phyloP scores from a whole-genome alignment of 2,113 vertebrate species.

The Crotalus viridis region DNA sequence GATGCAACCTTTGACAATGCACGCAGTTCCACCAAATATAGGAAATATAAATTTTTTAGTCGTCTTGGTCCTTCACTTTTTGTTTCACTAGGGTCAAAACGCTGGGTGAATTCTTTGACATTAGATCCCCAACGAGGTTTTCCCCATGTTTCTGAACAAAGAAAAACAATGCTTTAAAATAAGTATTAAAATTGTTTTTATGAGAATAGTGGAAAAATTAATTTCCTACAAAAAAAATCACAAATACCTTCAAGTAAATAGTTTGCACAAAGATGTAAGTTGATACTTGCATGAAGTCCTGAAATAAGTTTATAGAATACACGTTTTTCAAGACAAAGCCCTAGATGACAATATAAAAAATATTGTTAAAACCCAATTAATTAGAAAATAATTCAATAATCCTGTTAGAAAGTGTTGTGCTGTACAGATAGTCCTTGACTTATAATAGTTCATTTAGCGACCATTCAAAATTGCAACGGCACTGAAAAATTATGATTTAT shows the following conservation, averaged over 20 bases:
- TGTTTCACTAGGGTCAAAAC: conserved; percentile 86
- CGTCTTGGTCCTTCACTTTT: conserved; percentile 92
- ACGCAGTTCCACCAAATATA: conserved; percentile 93
- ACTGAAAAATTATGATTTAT: background rate
- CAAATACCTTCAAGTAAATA: conserved; percentile 89
- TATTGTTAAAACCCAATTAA: background rate
- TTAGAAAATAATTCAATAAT: background rate
- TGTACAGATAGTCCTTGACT: background rate
- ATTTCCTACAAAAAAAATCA: background rate
- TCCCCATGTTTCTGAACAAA: conserved; percentile 84
- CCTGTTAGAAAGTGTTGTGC: background rate
- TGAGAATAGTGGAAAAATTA: background rate
- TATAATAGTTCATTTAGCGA: background rate
- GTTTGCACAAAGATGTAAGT: conserved; percentile 90
- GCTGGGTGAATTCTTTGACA: conserved; percentile 83
- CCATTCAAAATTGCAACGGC: background rate
- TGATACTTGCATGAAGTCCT: conserved; percentile 96
- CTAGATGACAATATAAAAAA: conserved; percentile 62
- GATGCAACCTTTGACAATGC: conserved; percentile 91
- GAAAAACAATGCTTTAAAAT: background rate
- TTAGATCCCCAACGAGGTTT: conserved; percentile 88
- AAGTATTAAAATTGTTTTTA: background rate
- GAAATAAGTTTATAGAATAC: conserved; percentile 97
- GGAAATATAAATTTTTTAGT: conserved; percentile 94
- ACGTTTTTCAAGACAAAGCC: conserved; percentile 94